These are phyloP conservation scores for Bombus sylvicola DNA, from an alignment of 1,140 invertebrate species.

Conservation along the genomic window DNA sequence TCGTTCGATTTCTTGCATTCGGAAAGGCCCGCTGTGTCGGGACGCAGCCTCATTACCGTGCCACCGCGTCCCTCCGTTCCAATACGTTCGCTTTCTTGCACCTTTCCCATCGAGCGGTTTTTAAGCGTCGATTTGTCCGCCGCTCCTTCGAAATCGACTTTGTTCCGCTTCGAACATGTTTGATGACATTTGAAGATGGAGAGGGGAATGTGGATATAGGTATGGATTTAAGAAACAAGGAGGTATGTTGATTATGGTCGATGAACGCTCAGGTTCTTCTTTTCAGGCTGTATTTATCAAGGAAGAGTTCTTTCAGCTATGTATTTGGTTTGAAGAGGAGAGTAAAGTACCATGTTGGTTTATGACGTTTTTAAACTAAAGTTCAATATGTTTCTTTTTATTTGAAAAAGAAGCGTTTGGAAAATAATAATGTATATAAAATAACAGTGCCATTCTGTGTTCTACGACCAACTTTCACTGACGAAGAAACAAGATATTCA, in stretches of 20 bases:
- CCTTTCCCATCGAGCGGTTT: conserved; percentile 12
- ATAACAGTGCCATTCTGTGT: no score
- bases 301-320: no score
- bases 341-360: no score
- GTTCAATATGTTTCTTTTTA: no score
- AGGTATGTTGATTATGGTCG: not conserved
- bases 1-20: conserved; percentile 48
- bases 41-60: conserved; percentile 44
- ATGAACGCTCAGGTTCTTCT: no score
- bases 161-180: not conserved
- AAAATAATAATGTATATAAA: no score
- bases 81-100: conserved; percentile 8
- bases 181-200: not conserved
- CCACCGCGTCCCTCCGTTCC: conserved; percentile 27
- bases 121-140: conserved; percentile 16
- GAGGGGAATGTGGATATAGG: not conserved
- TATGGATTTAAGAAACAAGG: not conserved
- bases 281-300: no score
- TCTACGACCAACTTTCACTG: no score
- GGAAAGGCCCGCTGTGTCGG: conserved; percentile 12
- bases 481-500: no score
- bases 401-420: no score
- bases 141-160: not conserved
- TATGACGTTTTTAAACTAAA: no score
- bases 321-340: no score